Evolutionary conservation across 2,797 vertebrate species (phyloP).

Genomic region (Pangasius djambal): DNA sequence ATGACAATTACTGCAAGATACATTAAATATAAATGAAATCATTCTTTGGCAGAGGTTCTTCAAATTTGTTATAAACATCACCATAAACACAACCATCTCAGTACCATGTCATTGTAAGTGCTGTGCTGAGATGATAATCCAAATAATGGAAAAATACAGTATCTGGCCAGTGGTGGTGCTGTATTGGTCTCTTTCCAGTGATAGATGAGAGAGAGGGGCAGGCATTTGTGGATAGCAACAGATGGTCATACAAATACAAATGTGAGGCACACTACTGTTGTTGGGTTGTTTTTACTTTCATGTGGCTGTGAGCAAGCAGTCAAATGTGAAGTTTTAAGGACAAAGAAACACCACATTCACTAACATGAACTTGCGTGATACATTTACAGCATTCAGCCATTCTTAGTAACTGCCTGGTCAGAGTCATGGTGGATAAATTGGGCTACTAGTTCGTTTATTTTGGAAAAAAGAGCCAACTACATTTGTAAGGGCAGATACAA

Average conservation of each 20-base stretch:
- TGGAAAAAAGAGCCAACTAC: background rate
- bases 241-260: background rate
- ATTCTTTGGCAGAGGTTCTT: background rate
- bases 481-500: background rate
- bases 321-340: background rate
- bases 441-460: background rate
- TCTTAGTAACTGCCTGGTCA: background rate
- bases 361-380: background rate
- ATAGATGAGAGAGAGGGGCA: background rate
- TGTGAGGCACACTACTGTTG: background rate
- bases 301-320: background rate
- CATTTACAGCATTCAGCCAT: background rate
- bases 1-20: background rate
- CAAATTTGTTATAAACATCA: background rate
- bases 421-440: background rate
- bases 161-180: background rate
- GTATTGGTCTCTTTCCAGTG: background rate
- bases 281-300: background rate
- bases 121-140: background rate
- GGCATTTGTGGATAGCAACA: background rate
- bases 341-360: background rate
- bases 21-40: background rate
- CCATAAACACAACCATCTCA: background rate
- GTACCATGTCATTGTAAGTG: slow-evolving; percentile 1
- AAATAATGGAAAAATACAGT: background rate